Evolutionary conservation across 2,888 invertebrate genomes (phyloP).

Genomic region (Heliconius cydno): DNA sequence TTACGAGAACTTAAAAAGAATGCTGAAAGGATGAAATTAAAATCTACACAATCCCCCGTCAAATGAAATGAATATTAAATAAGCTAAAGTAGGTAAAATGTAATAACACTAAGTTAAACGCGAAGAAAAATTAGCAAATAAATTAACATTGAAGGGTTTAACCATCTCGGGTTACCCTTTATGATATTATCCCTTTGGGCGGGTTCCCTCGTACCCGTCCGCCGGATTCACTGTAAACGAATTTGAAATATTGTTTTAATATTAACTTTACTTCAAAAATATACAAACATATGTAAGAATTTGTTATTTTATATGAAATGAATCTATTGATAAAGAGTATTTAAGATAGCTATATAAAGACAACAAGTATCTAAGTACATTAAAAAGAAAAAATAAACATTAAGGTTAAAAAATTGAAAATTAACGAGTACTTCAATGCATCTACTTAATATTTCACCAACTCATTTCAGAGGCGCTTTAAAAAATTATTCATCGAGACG

Average conservation of each 20-base stretch:
- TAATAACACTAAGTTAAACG: constrained; percentile 44
- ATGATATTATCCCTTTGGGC: constrained; percentile 69
- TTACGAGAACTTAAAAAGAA: not conserved
- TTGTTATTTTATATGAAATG: not conserved
- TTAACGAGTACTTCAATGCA: constrained; percentile 22
- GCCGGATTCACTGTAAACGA: constrained; percentile 55
- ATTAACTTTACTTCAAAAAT: not conserved
- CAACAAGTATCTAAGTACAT: not conserved
- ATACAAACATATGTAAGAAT: not conserved
- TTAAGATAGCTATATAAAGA: not conserved
- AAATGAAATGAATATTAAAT: constrained; percentile 31
- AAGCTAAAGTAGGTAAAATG: constrained; percentile 29
- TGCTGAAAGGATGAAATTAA: not conserved
- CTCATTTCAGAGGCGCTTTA: constrained; percentile 31
- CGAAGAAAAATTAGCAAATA: constrained; percentile 74
- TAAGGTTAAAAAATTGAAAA: not conserved
- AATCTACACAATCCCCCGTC: not conserved
- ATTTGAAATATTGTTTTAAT: constrained; percentile 54
- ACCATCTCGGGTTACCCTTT: constrained; percentile 66
- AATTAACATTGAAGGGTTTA: constrained; percentile 77
- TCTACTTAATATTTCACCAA: constrained; percentile 33
- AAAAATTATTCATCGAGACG: constrained; percentile 35
- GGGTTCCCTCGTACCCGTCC: constrained; percentile 57
- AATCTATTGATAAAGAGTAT: not conserved
- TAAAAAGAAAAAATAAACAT: constrained; percentile 19